These are phyloP conservation scores for Antheraea yamamai DNA, from an alignment of 2,888 invertebrate genomes.

Conservation along the genomic window DNA sequence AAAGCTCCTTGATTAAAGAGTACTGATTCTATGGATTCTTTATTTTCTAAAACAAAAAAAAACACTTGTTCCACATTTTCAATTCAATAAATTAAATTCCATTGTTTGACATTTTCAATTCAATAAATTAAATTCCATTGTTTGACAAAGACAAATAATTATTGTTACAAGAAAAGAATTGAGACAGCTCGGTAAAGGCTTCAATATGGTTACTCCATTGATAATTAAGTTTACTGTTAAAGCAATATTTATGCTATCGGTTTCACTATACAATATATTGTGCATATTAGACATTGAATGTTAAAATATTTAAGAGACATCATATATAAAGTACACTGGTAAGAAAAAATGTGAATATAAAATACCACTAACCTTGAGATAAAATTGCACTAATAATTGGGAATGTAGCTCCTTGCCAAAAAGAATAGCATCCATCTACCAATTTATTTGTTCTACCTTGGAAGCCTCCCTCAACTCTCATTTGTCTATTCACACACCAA, in stretches of 20 bases:
- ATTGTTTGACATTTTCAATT: too few species aligned
- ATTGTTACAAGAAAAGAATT: background rate
- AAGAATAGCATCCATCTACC: slow-evolving; percentile 99
- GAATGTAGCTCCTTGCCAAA: slow-evolving; percentile 98
- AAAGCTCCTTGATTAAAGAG: slow-evolving; percentile 93
- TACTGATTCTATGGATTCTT: slow-evolving; percentile 79
- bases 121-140: too few species aligned
- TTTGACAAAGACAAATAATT: too few species aligned
- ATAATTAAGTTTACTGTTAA: background rate
- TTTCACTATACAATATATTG: background rate
- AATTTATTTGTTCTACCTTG: slow-evolving; percentile 98
- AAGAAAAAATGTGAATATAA: background rate
- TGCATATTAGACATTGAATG: background rate
- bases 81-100: too few species aligned
- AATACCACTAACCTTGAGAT: slow-evolving; percentile 62
- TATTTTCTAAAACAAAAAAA: slow-evolving; percentile 60
- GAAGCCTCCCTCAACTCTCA: slow-evolving; percentile 97
- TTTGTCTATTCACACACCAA: slow-evolving; percentile 96
- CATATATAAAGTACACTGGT: background rate
- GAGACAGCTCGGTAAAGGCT: background rate
- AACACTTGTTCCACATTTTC: background rate
- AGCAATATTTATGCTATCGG: background rate
- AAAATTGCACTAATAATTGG: slow-evolving; percentile 92
- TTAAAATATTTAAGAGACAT: background rate
- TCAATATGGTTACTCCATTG: background rate